These are phyloP conservation scores for Gadopsis marmoratus DNA, from an alignment of 2,797 vertebrate species.

Conservation along the genomic window DNA sequence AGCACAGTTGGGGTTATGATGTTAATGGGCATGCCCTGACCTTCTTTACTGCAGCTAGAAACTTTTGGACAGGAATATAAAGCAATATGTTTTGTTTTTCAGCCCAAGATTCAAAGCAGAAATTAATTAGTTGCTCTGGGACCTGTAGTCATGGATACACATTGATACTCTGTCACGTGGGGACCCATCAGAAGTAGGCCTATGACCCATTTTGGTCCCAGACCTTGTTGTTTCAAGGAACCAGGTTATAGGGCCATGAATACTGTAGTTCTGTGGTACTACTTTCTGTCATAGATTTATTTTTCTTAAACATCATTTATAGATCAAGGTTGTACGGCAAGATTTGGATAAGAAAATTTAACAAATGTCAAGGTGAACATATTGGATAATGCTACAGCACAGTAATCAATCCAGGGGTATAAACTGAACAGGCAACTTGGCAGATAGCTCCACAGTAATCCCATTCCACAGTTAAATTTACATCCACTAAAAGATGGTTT, in stretches of 20 bases:
- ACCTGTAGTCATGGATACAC: conserved; percentile 48
- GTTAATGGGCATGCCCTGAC: conserved; percentile 38
- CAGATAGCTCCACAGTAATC: not conserved
- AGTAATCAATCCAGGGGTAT: not conserved
- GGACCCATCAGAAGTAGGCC: conserved; percentile 46
- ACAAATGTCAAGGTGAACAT: not conserved
- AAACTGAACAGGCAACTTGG: conserved; percentile 16
- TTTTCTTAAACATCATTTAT: not conserved
- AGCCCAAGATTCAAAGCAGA: conserved; percentile 24
- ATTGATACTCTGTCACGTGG: conserved; percentile 37
- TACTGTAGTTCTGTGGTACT: not conserved
- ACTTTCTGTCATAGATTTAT: conserved; percentile 2
- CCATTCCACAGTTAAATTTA: not conserved
- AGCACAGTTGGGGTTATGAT: conserved; percentile 23
- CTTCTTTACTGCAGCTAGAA: conserved; percentile 39
- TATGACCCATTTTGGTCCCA: conserved; percentile 50
- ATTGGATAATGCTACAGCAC: not conserved
- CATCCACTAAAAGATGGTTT: conserved; percentile 1
- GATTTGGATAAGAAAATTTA: not conserved
- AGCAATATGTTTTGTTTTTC: conserved; percentile 41
- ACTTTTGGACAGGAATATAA: conserved; percentile 33
- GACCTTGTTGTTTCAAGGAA: conserved; percentile 45
- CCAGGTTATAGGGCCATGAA: conserved; percentile 25
- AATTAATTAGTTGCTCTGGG: conserved; percentile 54
- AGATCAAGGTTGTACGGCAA: no score